Conservation (phyloP, 2,113 vertebrate species). For the Trematomus loennbergii region DNA sequence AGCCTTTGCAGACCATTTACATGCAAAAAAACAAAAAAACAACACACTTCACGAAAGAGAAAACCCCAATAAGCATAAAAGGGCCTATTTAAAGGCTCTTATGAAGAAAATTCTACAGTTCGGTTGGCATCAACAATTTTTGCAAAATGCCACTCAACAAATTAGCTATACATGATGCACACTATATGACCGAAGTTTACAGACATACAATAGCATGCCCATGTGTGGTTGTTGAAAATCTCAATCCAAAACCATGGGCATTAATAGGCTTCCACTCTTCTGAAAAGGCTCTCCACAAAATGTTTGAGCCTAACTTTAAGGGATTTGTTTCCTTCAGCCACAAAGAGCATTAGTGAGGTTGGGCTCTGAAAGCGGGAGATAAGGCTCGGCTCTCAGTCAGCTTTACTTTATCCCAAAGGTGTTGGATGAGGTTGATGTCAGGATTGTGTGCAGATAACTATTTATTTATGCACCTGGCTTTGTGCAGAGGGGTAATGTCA, state of each 20-base stretch:
- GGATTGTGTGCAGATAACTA: neutral
- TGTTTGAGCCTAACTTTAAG: neutral
- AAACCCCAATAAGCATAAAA: too few species aligned
- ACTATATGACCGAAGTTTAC: neutral
- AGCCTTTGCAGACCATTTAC: too few species aligned
- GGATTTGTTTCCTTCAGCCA: slow-evolving; percentile 5
- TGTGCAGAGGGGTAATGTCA: neutral
- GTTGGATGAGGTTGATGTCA: neutral
- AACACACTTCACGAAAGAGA: too few species aligned
- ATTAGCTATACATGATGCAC: neutral
- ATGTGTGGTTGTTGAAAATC: neutral
- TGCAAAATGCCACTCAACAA: neutral
- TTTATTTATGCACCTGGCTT: neutral
- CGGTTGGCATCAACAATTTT: neutral
- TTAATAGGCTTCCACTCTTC: neutral
- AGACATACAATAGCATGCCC: neutral
- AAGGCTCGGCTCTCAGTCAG: neutral
- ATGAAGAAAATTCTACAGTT: neutral
- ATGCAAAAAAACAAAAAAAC: too few species aligned
- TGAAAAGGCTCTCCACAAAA: neutral
- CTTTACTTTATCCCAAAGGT: neutral
- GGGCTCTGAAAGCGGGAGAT: neutral
- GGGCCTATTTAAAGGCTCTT: neutral
- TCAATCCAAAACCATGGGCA: neutral
- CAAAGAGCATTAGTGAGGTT: neutral